Evolutionary conservation across 2,888 invertebrate species (phyloP).

Genomic region (Tetheella fluctuosa): DNA sequence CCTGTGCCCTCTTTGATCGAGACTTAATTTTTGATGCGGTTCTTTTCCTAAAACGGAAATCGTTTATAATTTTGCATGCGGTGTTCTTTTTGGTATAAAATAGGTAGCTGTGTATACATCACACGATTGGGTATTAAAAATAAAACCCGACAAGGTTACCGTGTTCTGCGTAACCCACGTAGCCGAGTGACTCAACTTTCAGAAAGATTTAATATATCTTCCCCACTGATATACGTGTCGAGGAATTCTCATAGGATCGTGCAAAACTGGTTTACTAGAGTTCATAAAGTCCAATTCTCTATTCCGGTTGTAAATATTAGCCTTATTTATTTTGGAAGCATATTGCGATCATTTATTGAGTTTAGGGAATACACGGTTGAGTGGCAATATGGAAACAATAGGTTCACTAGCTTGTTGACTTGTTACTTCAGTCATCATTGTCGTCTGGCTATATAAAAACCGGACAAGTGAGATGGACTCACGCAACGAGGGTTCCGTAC

Average conservation of each 20-base stretch:
- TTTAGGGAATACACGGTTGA: not conserved
- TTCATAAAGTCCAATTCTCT: not conserved
- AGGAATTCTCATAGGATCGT: not conserved
- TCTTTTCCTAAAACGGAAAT: constrained; percentile 9
- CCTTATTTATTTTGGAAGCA: not conserved
- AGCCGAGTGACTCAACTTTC: not conserved
- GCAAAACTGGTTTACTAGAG: not conserved
- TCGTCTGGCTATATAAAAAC: too few relatives aligned
- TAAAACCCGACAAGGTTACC: not conserved
- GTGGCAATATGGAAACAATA: not conserved
- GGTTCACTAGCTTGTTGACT: not conserved
- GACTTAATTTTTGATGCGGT: constrained; percentile 30
- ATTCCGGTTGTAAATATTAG: not conserved
- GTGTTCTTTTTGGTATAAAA: not conserved
- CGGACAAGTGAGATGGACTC: too few relatives aligned
- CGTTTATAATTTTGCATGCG: not conserved
- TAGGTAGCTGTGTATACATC: not conserved
- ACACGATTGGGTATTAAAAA: not conserved
- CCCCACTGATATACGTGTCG: constrained; percentile 5
- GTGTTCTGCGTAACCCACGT: not conserved
- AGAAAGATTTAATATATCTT: not conserved
- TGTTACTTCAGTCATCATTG: too few relatives aligned
- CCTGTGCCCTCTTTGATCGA: constrained; percentile 17
- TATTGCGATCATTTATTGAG: not conserved
- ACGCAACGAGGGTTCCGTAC: too few relatives aligned